A percentile compares a stretch with the other conserved stretches of the same genome.
These are phyloP conservation scores for Leucoraja ocellata DNA, from an alignment of 2,797 vertebrate species.

Conservation along the genomic window DNA sequence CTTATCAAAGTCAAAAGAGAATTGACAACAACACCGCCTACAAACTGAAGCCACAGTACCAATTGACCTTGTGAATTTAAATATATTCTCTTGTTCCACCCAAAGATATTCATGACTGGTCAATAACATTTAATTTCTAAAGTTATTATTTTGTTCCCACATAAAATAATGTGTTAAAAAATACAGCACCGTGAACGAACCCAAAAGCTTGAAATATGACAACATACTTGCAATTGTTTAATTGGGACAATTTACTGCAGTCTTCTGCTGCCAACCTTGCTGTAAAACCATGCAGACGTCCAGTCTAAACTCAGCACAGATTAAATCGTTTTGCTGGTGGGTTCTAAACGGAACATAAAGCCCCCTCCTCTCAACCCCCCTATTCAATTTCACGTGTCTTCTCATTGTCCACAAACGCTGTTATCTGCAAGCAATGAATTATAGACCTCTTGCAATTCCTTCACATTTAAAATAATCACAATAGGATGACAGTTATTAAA, in stretches of 20 bases:
- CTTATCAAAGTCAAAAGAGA: background rate
- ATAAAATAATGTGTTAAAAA: background rate
- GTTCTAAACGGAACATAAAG: background rate
- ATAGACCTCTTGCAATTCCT: background rate
- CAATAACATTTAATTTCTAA: background rate
- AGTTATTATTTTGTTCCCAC: background rate
- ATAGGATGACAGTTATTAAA: background rate
- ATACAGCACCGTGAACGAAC: background rate
- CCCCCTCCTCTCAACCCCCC: background rate
- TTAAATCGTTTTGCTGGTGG: background rate
- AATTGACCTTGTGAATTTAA: background rate
- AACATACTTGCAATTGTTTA: background rate
- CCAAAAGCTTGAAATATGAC: too few relatives aligned
- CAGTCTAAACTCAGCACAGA: background rate
- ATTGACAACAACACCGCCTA: too few relatives aligned
- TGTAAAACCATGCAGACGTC: background rate
- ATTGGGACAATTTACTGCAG: background rate
- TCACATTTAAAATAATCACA: background rate
- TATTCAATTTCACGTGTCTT: background rate
- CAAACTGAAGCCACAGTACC: background rate
- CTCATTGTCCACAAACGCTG: background rate
- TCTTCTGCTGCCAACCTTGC: background rate
- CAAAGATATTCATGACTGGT: background rate
- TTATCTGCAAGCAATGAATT: background rate
- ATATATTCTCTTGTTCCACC: too few relatives aligned